Base-by-base conservation (phyloP, 2,797 vertebrate species). In the Spinus olivaceus region DNA sequence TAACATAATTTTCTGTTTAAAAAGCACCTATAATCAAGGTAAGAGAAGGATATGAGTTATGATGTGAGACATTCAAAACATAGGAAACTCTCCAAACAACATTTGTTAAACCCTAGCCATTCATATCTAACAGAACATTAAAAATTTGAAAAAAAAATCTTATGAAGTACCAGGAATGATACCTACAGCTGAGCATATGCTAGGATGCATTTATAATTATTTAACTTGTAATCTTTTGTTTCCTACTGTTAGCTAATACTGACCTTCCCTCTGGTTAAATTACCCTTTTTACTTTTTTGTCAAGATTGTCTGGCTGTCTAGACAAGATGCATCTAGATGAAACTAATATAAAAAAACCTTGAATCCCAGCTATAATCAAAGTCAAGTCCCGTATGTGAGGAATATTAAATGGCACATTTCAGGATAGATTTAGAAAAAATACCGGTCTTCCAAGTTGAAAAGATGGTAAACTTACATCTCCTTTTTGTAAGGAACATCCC, bases 401-500 rank as follows among this genome's bases (percentile, higher is more conserved):
- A 59, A 22, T 73, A 33, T 61, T 82, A 65, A 53, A 80, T 14
- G 9, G 22, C 17, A 5, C 2, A 37, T 67, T 42, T 89, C 41
- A 44, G 16, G 17, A 64, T 25, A 2, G n/a, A 50, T 81, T 89
- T 81, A 64, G 46, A 79, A 79, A 69, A 42, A 79, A 33, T 3
- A 1, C 2, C 28, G 6, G 3, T 60, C 32, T 78, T 15, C 0
- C 27, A 64, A n/a, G 8, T 4, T 67, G 28, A 64, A 86, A 92
- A 60, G 4, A 46, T 44, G 4, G 4, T 50, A 30, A 77, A 2
- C 10, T 13, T 0, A 1, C 1, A 44, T 30, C 5, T 35, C 15
- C 6, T 54, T 81, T 76, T 39, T 59, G 7, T 35, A n/a, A 51
- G 13, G 14, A 60, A 47, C 8, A 63, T 46, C 28, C 6, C 3